These are phyloP conservation scores for Ahaetulla prasina DNA, from an alignment of 2,113 vertebrate genomes.

Conservation along the genomic window DNA sequence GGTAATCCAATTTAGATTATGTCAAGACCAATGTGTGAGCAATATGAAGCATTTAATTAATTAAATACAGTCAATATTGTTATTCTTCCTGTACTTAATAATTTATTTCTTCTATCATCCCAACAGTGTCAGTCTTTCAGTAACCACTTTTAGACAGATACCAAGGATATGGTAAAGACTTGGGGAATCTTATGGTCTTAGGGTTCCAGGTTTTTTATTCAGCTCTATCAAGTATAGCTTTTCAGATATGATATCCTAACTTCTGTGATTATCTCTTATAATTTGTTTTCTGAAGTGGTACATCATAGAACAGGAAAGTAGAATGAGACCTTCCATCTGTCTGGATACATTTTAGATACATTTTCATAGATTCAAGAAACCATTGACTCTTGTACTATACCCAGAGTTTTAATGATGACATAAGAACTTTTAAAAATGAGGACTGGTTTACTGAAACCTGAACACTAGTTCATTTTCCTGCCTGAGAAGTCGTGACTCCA, in stretches of 20 bases:
- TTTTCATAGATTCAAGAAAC: neutral
- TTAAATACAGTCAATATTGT: neutral
- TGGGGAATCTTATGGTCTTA: neutral
- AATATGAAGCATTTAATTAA: neutral
- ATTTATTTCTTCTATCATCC: neutral
- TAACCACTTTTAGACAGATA: neutral
- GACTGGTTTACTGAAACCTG: neutral
- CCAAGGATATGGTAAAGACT: neutral
- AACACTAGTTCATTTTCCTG: neutral
- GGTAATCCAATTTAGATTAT: neutral
- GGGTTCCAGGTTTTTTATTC: neutral
- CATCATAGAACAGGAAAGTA: neutral
- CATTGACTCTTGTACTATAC: neutral
- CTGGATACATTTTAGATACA: no score
- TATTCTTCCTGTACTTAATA: neutral
- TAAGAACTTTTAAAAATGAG: neutral
- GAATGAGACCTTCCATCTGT: neutral
- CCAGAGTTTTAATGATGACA: slow-evolving; percentile 6
- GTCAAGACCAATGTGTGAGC: neutral
- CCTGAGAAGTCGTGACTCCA: no score
- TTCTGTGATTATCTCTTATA: neutral
- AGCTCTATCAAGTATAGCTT: neutral
- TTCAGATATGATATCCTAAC: neutral
- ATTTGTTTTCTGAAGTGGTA: neutral
- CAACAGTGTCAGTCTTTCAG: neutral